Evolutionary conservation across 2,888 invertebrate species (phyloP), one percentile per base, ranked within the genome.

Genomic region (Stegophylla sp.): DNA sequence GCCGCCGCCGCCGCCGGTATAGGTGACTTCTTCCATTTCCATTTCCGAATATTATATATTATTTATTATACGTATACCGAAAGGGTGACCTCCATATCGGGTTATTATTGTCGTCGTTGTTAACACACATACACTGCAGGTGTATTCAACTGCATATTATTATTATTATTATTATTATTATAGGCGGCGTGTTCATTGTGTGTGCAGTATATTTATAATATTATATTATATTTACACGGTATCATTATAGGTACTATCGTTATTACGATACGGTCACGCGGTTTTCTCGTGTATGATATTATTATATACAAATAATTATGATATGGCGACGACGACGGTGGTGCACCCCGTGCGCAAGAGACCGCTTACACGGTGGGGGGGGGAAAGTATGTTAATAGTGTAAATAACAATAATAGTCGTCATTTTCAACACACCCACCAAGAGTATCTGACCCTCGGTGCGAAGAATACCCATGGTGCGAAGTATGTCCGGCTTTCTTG

Each of bases 51-150:
- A n/a, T n/a, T n/a, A n/a, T n/a, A n/a, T n/a, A n/a, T n/a, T n/a
- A n/a, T n/a, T n/a, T n/a, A n/a, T n/a, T n/a, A n/a, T n/a, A n/a
- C n/a, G n/a, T n/a, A n/a, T 61, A 15, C 26, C 75, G 63, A 67
- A 59, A 59, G 67, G 45, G 77, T 77, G 77, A 77, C 77, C 77
- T 77, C 77, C 67, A 77, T 77, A 59, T 41, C 48, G 77, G 28
- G 56, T 67, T 43, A 45, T 74, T 73, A 23, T 51, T 43, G 53
- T 75, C 51, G 45, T 74, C 23, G 53, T 59, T 61, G 61, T 59
- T 26, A 59, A 59, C 43, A 53, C 3, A 12, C 1, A n/a, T 1
- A 1, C 3, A 17, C 1, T 9, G 12, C 41, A 12, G 1, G 5
- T 56, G 56, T 9, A 41, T 9, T 3, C 3, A 15, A 15, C 1